phyloP scores from a whole-genome alignment of 2,888 invertebrate genomes.

The Parelbella ahira region DNA sequence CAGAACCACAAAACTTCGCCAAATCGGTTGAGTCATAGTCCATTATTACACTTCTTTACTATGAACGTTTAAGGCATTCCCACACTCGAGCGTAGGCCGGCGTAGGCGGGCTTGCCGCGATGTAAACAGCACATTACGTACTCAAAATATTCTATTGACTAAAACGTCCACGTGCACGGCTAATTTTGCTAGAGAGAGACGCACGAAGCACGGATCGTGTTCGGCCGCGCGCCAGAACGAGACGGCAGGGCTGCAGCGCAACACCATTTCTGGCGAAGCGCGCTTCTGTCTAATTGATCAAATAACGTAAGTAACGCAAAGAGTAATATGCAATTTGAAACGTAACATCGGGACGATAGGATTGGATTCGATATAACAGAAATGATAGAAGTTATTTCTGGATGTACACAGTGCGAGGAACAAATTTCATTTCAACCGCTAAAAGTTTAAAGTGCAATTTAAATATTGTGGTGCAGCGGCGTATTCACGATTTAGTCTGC shows the following conservation, averaged over 20 bases:
- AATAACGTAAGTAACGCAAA: conserved; percentile 34
- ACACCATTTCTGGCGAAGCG: conserved; percentile 68
- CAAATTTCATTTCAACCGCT: conserved; percentile 70
- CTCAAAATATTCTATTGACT: conserved; percentile 47
- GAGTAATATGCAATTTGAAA: conserved; percentile 25
- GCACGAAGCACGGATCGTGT: conserved; percentile 26
- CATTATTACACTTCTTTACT: conserved; percentile 4
- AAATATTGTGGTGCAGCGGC: conserved; percentile 48
- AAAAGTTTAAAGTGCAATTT: conserved; percentile 68
- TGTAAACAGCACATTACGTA: conserved; percentile 36
- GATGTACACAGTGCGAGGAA: conserved; percentile 53
- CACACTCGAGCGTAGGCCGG: too few relatives aligned
- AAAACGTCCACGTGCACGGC: conserved; percentile 40
- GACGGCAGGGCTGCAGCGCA: conserved; percentile 54
- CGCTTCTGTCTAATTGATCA: conserved; percentile 30
- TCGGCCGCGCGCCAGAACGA: conserved; percentile 33
- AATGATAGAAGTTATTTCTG: conserved; percentile 60
- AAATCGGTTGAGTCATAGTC: conserved; percentile 18
- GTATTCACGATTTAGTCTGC: conserved; percentile 39
- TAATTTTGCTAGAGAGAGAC: conserved; percentile 45
- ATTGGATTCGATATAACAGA: too few relatives aligned
- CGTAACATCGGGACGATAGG: too few relatives aligned
- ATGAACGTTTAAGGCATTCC: conserved; percentile 23
- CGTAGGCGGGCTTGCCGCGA: conserved; percentile 20
- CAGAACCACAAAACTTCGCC: conserved; percentile 10